phyloP scores from a whole-genome alignment of 2,888 invertebrate species.

The Diplazon laetatorius region DNA sequence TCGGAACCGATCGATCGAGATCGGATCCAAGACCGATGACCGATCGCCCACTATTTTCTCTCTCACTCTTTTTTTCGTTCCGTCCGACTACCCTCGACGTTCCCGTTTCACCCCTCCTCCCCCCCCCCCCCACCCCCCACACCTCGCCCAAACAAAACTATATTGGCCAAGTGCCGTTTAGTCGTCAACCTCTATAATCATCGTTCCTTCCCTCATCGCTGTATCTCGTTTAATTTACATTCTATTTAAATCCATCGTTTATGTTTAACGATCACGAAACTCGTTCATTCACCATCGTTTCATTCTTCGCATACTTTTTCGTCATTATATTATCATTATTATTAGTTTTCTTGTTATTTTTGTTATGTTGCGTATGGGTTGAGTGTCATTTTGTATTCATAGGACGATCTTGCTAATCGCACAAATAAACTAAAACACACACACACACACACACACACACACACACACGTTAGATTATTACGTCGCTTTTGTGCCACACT shows the following conservation, averaged over 20 bases:
- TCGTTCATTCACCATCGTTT: slow-evolving; percentile 15
- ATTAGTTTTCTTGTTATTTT: slow-evolving; percentile 8
- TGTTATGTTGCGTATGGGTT: neutral
- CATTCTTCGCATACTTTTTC: slow-evolving; percentile 25
- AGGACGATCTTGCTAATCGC: neutral
- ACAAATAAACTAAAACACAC: too few species aligned
- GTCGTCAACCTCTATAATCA: slow-evolving; percentile 72
- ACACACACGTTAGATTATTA: neutral
- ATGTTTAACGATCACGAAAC: neutral
- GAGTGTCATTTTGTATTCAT: slow-evolving; percentile 15
- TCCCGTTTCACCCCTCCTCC: slow-evolving; percentile 36
- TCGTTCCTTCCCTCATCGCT: slow-evolving; percentile 38
- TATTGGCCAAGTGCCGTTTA: slow-evolving; percentile 55
- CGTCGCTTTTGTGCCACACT: neutral
- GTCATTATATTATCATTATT: neutral
- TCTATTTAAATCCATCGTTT: slow-evolving; percentile 57
- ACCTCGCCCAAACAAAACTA: slow-evolving; percentile 30
- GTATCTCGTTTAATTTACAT: slow-evolving; percentile 74
- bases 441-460: too few species aligned
- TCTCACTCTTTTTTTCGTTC: slow-evolving; percentile 23
- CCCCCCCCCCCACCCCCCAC: too few species aligned
- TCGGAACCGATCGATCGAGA: slow-evolving; percentile 66
- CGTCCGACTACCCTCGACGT: slow-evolving; percentile 31
- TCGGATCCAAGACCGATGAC: slow-evolving; percentile 50
- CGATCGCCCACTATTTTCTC: slow-evolving; percentile 20